Conservation (phyloP, 1,140 invertebrate species). For the Cataglyphis hispanica region DNA sequence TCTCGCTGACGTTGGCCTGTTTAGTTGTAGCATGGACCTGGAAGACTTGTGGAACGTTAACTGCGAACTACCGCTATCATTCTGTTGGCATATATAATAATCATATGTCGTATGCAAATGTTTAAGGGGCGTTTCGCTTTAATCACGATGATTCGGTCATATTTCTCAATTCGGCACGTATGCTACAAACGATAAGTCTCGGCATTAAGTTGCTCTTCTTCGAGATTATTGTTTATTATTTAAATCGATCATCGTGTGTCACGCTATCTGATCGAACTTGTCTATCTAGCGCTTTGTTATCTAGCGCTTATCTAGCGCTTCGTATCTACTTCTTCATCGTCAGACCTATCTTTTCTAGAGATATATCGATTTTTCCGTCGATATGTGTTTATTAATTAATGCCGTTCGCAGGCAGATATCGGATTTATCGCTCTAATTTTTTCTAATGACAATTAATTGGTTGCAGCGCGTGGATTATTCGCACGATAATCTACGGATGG, state of each 20-base stretch:
- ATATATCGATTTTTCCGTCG: constrained; percentile 5
- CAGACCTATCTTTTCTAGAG: neutral
- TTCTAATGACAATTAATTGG: neutral
- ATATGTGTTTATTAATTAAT: neutral
- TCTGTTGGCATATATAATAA: constrained; percentile 16
- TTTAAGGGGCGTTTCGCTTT: constrained; percentile 53
- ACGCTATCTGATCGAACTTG: neutral
- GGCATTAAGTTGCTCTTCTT: neutral
- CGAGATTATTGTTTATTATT: neutral
- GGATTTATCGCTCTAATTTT: neutral
- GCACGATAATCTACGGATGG: neutral
- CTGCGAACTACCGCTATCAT: neutral
- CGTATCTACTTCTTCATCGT: neutral
- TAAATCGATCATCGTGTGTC: neutral
- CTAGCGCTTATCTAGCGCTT: neutral
- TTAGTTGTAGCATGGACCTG: constrained; percentile 17
- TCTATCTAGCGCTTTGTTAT: neutral
- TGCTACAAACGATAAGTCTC: constrained; percentile 6
- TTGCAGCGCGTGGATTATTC: neutral
- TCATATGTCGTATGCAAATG: constrained; percentile 11
- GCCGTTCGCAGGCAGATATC: neutral
- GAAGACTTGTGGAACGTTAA: constrained; percentile 51
- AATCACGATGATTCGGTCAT: constrained; percentile 20
- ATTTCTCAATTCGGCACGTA: constrained; percentile 18
- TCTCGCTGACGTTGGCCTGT: neutral